Evolutionary conservation across 2,797 vertebrate species (phyloP), one percentile per base, ranked within the genome.

Genomic region (Propithecus perrieri): DNA sequence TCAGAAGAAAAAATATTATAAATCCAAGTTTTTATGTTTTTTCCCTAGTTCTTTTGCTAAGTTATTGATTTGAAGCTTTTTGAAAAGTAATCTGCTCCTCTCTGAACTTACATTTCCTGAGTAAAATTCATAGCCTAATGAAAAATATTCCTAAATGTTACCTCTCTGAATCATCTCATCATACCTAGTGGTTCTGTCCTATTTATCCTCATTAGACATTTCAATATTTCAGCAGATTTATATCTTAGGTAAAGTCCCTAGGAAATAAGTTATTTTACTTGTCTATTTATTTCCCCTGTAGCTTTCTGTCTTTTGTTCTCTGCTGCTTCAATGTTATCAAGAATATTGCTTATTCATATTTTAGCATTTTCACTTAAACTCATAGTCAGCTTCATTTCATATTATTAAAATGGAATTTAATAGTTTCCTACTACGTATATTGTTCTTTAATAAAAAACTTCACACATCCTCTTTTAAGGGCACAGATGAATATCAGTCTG

Each of bases 281-380:
- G 48, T 91, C 28, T 79, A 43, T 67, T 41, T 83, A 57, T 46
- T 88, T 48, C 93, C 35, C 17, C 24, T 85, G 3, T 50, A 71
- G 30, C 3, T 92, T 89, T 63, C 12, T 71, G 30, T 0, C 15
- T 83, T 84, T 89, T 88, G 26, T 65, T 92, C 30, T 80, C 30
- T 85, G 20, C 48, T 83, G 4, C n/a, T 55, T 85, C 81, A 48
- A 30, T 69, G 14, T 86, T 81, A 91, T 63, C 22, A 87, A 91
- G 18, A 79, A 48, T 33, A 74, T 53, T 83, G 7, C 28, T 46
- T 83, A 63, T 87, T 94, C 48, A 55, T 53, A 81, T 76, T 86
- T 85, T 4, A 84, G 50, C 30, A 61, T 95, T 89, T 97, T 92
- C 33, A 91, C 79, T 87, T 86, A 91, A 88, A 84, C n/a, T 46